Evolutionary conservation across 1,140 invertebrate species (phyloP), one percentile per base, ranked within the genome.

Genomic region (Pachyrhynchus sulphureomaculatus): DNA sequence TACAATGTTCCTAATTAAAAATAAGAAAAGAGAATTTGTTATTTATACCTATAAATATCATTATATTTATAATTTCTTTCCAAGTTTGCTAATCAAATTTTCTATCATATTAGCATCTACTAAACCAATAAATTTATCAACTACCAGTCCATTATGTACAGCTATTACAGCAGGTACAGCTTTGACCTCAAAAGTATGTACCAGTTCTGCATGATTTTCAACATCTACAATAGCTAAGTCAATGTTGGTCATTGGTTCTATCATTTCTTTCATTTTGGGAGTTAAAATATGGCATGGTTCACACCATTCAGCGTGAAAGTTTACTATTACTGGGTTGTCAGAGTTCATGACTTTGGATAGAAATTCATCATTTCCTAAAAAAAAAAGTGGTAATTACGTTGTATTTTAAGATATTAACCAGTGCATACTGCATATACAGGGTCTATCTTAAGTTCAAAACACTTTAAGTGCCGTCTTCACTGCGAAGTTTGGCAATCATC

Each of bases 201-300:
- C 90, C 29, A 94, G 75, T 68, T 95, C 92, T 1, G 90, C 84
- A 78, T 93, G 87, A 39, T 88, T 83, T 79, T 98, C 96, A 10
- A 98, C 91, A 80, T 98, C 92, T 1, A 98, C 86, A 52, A 95
- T 89, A 3, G 95, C 95, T 64, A 98, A 79, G 76, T 95, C 83
- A 36, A 98, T 82, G 48, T 90, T 84, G 6, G 87, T 83, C 49
- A 89, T 84, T 10, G 86, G 85, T 56, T 86, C 87, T 18, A 97
- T 82, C 2, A 95, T 75, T 68, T 88, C 86, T 73, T 92, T 89
- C 68, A 98, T 81, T 75, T 94, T 88, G 10, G 95, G 95, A 10
- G 91, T 95, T 1, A 98, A 80, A 54, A 96, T 87, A 78, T 96
- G 96, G 76, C 96, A 98, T 0, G 96, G 96, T 71, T 95, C 93